Evolutionary conservation across 2,113 vertebrate genomes (phyloP).

Genomic region (Alouatta palliata): DNA sequence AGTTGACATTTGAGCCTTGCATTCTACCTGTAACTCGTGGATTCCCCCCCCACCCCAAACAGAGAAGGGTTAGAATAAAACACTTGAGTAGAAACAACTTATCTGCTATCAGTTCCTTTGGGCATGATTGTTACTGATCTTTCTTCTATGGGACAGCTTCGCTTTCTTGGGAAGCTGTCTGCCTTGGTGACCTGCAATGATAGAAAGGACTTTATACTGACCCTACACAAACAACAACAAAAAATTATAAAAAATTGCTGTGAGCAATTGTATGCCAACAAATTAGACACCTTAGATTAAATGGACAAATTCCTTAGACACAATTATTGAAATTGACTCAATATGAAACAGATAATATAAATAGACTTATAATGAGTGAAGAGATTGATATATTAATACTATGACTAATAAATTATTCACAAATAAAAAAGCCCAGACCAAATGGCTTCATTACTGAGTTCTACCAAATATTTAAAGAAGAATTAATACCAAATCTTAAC

Average conservation of each 20-base stretch:
- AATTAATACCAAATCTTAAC: not conserved
- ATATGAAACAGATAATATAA: not conserved
- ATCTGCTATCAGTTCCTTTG: not conserved
- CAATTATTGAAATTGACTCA: not conserved
- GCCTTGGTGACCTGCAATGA: not conserved
- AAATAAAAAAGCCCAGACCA: not conserved
- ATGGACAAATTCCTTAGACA: not conserved
- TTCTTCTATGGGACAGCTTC: not conserved
- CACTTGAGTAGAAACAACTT: not conserved
- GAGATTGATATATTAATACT: not conserved
- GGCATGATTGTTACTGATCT: not conserved
- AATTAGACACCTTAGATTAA: not conserved
- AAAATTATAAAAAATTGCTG: not conserved
- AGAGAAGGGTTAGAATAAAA: not conserved
- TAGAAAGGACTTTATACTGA: not conserved
- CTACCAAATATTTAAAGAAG: not conserved
- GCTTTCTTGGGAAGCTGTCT: not conserved
- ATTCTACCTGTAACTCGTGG: not conserved
- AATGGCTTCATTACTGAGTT: not conserved
- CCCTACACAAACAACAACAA: too few relatives aligned
- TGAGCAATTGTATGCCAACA: not conserved
- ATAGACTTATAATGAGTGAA: not conserved
- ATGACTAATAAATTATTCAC: not conserved
- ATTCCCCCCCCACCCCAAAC: not conserved
- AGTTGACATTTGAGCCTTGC: not conserved